Evolutionary conservation across 23 tunicate species (phyloP), one percentile per base, ranked within the genome.

Genomic region (Halocynthia aurantium): DNA sequence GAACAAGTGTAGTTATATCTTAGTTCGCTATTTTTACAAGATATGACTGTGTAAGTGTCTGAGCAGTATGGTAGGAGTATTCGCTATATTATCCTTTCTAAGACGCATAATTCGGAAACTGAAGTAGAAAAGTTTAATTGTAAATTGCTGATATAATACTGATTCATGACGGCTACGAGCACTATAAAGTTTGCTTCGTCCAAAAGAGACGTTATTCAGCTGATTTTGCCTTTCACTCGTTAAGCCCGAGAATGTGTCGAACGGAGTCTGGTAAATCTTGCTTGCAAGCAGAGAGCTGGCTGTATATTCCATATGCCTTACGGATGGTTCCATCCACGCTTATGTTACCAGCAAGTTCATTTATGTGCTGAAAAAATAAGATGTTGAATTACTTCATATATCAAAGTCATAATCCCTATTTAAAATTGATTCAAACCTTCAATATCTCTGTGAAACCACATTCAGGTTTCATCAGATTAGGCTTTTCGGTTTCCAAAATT

Each of bases 361-460:
- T 92, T 52, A 92, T 64, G 67, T 92, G 98, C 92, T 90, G 88
- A 51, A 76, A 61, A 83, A 67, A 66, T 0, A 71, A 21, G 31
- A 65, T 20, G 22, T 20, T 68, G 22, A 68, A 68, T 15, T 11
- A 13, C 72, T 11, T 22, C 13, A 19, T 18, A 22, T 12, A 15
- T n/a, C 18, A 68, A 68, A 22, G 17, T 31, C 44, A 31, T 31
- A 58, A 1, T 58, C 64, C n/a, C 64, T 4, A 58, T 58, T 58
- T 58, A 13, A 58, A 13, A 13, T 58, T 58, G 15, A 58, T 13
- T 58, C 17, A 58, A 58, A 89, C 96, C 80, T 91, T 92, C 7
- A 92, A 74, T 8, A 92, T 86, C 56, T 86, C 98, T 0, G 83
- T 82, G 65, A 86, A 86, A 13, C 88, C 98, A 67, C 98, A 92